phyloP scores from a whole-genome alignment of 2,797 vertebrate genomes.

The Scolopax bukidnonensis region DNA sequence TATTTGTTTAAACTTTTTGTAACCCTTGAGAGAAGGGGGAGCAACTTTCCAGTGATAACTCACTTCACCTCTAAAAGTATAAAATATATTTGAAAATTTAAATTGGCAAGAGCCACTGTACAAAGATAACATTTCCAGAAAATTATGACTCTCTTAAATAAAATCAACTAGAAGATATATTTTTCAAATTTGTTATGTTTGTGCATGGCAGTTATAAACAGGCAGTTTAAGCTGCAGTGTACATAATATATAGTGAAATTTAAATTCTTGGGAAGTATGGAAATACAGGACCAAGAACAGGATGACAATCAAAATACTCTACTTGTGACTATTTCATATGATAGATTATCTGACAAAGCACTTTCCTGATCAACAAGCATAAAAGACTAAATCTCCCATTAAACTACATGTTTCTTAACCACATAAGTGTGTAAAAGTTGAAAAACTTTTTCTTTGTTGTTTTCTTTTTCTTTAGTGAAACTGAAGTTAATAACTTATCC shows the following conservation, averaged over 20 bases:
- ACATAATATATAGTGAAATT: background rate
- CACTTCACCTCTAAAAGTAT: background rate
- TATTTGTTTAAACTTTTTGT: background rate
- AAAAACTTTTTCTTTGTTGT: background rate
- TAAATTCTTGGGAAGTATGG: background rate
- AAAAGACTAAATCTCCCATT: background rate
- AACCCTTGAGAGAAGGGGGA: background rate
- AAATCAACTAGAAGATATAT: constrained; percentile 2
- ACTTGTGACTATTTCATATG: background rate
- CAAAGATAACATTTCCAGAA: background rate
- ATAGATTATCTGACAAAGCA: background rate
- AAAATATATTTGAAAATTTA: constrained; percentile 15
- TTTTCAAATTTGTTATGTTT: background rate
- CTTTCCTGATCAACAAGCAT: background rate
- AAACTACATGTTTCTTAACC: background rate
- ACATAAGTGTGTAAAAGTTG: background rate
- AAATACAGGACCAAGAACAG: background rate
- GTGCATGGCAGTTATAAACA: background rate
- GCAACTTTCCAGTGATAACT: background rate
- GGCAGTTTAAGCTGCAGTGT: background rate
- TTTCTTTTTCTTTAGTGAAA: no score
- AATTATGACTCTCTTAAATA: background rate
- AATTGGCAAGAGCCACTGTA: background rate
- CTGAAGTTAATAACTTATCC: background rate
- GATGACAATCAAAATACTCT: background rate